Evolutionary conservation across 2,797 vertebrate species (phyloP), one percentile per base, ranked within the genome.

Genomic region (Acipenser oxyrinchus): DNA sequence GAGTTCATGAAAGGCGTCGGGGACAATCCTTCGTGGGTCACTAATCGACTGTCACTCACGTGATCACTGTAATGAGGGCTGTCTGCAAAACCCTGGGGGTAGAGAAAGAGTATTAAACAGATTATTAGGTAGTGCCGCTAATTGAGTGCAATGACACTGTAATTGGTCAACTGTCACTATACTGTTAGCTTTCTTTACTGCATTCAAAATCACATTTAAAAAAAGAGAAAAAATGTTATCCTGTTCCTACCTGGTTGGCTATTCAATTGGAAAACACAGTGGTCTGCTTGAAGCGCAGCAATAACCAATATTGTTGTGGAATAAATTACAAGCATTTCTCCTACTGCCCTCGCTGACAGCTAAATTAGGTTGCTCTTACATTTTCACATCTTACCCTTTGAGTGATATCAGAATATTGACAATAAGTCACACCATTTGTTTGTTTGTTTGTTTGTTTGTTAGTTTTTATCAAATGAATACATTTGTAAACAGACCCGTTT

Each of bases 41-140:
- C 94, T 95, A 98, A 94, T 93, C 93, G 94, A 94, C 93, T 94
- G 92, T 96, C 96, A 92, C 89, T 97, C 95, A 97, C 88, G 83
- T 97, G 94, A 93, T 98, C 93, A 90, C 87, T 85, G 78, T 95
- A 99, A 96, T 95, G 95, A 95, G 95, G 91, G 85, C 92, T 96
- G 91, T 94, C 95, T 90, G 93, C 78, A 79, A 98, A 97, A 88
- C 91, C 95, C 96, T 99, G n/a, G n/a, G 85, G 23, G 23, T 0
- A 37, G 23, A 37, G 83, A 94, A 37, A 84, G 75, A 93, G 91
- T 83, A 91, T 94, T 93, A 93, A 88, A 88, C 80, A 91, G 87
- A 88, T 93, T 93, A 93, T 88, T 85, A 81, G 87, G 83, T 81
- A 88, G 85, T 84, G 82, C 81, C 79, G 70, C 82, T 93, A 91